Conservation (phyloP, 2,888 invertebrate genomes). For the Endotricha flammealis region DNA sequence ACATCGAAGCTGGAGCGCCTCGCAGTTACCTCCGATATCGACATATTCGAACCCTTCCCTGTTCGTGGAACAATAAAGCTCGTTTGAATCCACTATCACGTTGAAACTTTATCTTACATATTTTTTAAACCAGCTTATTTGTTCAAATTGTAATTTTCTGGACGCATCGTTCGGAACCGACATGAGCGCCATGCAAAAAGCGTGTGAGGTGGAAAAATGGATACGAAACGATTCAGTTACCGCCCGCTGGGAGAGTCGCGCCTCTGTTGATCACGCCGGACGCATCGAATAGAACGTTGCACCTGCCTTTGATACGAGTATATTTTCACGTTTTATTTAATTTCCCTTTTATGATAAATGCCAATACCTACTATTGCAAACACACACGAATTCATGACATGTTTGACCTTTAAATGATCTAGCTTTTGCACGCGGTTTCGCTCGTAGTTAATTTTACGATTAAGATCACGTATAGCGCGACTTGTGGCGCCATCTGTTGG, state of each 20-base stretch:
- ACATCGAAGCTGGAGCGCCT: conserved; percentile 37
- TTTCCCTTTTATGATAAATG: too few relatives aligned
- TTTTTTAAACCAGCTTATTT: conserved; percentile 57
- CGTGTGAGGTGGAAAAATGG: conserved; percentile 39
- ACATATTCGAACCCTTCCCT: conserved; percentile 49
- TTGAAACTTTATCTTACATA: conserved; percentile 43
- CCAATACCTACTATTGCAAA: too few relatives aligned
- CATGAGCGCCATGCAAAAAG: conserved; percentile 47
- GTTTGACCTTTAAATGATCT: too few relatives aligned
- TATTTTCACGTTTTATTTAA: conserved; percentile 5
- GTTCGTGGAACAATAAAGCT: conserved; percentile 52
- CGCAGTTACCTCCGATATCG: conserved; percentile 42
- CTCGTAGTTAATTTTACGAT: too few relatives aligned
- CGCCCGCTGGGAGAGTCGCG: conserved; percentile 45
- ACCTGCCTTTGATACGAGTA: conserved; percentile 27
- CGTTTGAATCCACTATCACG: conserved; percentile 57
- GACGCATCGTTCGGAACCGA: conserved; percentile 43
- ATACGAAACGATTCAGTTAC: conserved; percentile 36
- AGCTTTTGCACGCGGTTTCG: too few relatives aligned
- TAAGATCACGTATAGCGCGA: too few relatives aligned
- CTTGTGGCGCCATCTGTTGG: too few relatives aligned
- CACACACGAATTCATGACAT: too few relatives aligned
- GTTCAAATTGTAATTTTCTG: conserved; percentile 62
- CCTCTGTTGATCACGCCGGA: conserved; percentile 32
- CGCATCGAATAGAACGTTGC: conserved; percentile 27